phyloP scores from a whole-genome alignment of 2,888 invertebrate species.

The Agrypnus murinus region DNA sequence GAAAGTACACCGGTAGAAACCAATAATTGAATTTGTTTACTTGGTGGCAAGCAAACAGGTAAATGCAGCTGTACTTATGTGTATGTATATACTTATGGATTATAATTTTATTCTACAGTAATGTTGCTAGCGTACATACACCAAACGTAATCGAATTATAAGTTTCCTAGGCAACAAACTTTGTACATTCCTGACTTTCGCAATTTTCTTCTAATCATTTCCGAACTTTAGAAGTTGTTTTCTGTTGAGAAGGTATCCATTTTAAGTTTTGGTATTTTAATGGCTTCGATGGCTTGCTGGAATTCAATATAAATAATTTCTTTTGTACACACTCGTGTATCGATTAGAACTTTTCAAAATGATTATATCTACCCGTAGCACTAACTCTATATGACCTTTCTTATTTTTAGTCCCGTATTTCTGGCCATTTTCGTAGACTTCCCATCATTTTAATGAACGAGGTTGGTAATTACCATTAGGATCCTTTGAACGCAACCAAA shows the following conservation, averaged over 20 bases:
- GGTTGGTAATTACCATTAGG: conserved; percentile 28
- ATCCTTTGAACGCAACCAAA: conserved; percentile 20
- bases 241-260: conserved; percentile 25
- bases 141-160: conserved; percentile 16
- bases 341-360: no score
- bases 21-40: conserved; percentile 10
- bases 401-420: no score
- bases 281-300: conserved; percentile 11
- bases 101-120: no score
- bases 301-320: conserved; percentile 18
- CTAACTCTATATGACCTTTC: no score
- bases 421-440: conserved; percentile 9
- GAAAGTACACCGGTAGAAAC: neutral
- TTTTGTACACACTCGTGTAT: no score
- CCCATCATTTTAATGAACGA: conserved; percentile 18
- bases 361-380: no score
- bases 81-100: no score
- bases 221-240: neutral
- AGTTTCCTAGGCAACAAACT: conserved; percentile 25
- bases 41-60: conserved; percentile 7
- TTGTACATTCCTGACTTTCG: neutral
- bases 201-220: neutral
- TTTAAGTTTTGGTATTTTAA: conserved; percentile 21
- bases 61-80: no score
- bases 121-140: no score